These are phyloP conservation scores for Parnassius smintheus DNA, from an alignment of 2,888 invertebrate genomes.

Conservation along the genomic window DNA sequence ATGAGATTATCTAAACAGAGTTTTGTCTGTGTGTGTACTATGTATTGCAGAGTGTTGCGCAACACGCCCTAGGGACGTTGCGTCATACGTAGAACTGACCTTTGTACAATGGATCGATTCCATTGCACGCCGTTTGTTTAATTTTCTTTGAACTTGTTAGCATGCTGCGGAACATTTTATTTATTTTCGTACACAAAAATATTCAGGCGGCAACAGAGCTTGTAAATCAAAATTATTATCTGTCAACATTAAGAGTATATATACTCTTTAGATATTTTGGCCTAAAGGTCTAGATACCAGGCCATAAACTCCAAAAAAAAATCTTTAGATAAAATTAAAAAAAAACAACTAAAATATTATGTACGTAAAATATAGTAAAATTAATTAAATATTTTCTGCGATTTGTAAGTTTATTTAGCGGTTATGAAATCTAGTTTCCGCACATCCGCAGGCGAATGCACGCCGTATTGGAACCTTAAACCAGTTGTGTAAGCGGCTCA, in stretches of 20 bases:
- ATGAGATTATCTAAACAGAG: constrained; percentile 25
- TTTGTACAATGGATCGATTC: constrained; percentile 68
- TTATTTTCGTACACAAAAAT: background rate
- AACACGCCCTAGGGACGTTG: constrained; percentile 62
- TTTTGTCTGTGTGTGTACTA: constrained; percentile 41
- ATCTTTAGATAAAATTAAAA: background rate
- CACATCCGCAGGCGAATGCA: constrained; percentile 76
- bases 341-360: constrained; percentile 24
- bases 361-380: too few relatives aligned
- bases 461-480: constrained; percentile 73
- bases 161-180: background rate
- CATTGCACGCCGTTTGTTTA: constrained; percentile 39
- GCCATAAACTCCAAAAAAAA: too few relatives aligned
- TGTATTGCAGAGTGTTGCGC: constrained; percentile 64
- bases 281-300: too few relatives aligned
- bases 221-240: background rate
- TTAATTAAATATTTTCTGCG: constrained; percentile 20
- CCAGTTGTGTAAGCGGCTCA: constrained; percentile 75
- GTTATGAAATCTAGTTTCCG: constrained; percentile 61
- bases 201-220: too few relatives aligned
- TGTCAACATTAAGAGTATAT: background rate
- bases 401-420: constrained; percentile 35
- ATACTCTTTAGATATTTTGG: too few relatives aligned
- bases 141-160: constrained; percentile 2
- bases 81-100: constrained; percentile 72